Evolutionary conservation across 2,888 invertebrate genomes (phyloP), one percentile per base, ranked within the genome.

Genomic region (Julus scandinavius): DNA sequence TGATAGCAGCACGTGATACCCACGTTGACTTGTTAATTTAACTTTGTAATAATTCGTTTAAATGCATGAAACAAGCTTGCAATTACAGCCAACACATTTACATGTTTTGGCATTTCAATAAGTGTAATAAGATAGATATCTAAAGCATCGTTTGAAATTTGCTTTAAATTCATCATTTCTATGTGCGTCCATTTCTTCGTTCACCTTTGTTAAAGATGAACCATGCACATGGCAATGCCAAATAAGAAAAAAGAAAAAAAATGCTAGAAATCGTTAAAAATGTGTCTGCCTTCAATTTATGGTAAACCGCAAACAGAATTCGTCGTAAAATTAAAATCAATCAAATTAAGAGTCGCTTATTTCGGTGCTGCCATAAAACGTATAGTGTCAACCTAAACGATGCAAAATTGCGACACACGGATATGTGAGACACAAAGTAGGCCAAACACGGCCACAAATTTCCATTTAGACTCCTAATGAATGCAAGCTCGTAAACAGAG

Each of bases 251-350:
- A 2, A 2, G 0, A n/a, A n/a, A 29, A 29, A 29, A 72, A 54
- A 54, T 15, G 54, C 4, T 15, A 54, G 54, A 54, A 17, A 54
- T 54, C 54, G 17, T 17, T 54, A 54, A 72, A 63, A 72, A 72
- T 29, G 7, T 29, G 72, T 29, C 72, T 72, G 29, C 72, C 7
- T 72, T 72, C 72, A 72, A 72, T 72, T 29, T 29, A 7, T 29
- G 72, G 72, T 72, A 29, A 72, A 72, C 72, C 72, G 72, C 72
- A 72, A 72, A 72, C 72, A 72, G 72, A 72, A 72, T 72, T 72
- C 29, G 72, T 72, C 72, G 72, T 72, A 29, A 72, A 72, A 72
- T 72, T 72, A 72, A 72, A 72, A 72, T 72, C 72, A 72, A 72
- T 72, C 72, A 72, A 72, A 72, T 72, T 72, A 72, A 29, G 72